Evolutionary conservation across 2,113 vertebrate genomes (phyloP), one percentile per base, ranked within the genome.

Genomic region (Micromys minutus): DNA sequence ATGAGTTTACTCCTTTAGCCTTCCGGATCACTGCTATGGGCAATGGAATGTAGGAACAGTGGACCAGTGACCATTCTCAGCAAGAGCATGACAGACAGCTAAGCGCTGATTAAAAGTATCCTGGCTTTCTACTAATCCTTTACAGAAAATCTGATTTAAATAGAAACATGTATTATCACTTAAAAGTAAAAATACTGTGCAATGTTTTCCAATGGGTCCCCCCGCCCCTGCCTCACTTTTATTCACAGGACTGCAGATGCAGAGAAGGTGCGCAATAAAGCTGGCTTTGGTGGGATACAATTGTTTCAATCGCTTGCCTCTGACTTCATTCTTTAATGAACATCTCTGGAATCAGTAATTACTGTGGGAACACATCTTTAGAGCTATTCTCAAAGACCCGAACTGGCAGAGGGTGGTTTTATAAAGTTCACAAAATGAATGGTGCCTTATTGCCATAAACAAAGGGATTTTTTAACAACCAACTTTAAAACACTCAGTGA

Each of bases 291-390:
- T 96, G 95, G 93, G 97, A 98, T 97, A 94, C 95, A 96, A 95
- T 92, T 97, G 97, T 98, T 98, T 98, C 98, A 98, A 98, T 98
- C 97, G 97, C 98, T 98, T 98, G 98, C 98, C 97, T 97, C 98
- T 98, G 98, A 98, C 98, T 98, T 98, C 98, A 98, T 98, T 98
- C 98, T 98, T 97, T 98, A 97, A 98, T 97, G 98, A 98, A 98
- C 98, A 98, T 98, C 98, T 98, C 98, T 98, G 97, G 98, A 98
- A 98, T 98, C 98, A 98, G 98, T 98, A 98, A 98, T 98, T 98
- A 98, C 98, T 98, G 98, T 98, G 98, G 98, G 98, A 98, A 98
- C 98, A 98, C 98, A 98, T 98, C 98, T 98, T 98, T 98, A 98
- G 98, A 98, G 98, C 98, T 98, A 98, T 98, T 98, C 98, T 98